phyloP scores from a whole-genome alignment of 2,888 invertebrate species.

The Noctua pronuba region DNA sequence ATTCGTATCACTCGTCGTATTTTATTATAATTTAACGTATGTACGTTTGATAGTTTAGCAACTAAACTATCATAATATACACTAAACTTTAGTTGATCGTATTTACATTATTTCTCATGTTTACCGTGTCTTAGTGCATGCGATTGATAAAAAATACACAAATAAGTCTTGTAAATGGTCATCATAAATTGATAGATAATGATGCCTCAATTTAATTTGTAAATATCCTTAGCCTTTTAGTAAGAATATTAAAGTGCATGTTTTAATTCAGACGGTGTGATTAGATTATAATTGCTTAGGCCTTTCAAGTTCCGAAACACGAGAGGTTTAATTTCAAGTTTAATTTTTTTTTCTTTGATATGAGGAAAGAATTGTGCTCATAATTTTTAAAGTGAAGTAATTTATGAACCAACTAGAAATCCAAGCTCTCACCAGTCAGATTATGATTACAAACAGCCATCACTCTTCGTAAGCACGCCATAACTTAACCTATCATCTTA shows the following conservation, averaged over 20 bases:
- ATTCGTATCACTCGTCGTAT: slow-evolving; percentile 16
- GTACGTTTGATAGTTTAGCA: slow-evolving; percentile 23
- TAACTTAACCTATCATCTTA: slow-evolving; percentile 51
- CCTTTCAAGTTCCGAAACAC: neutral
- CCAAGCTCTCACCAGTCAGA: slow-evolving; percentile 17
- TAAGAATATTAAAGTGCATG: neutral
- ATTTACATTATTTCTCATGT: slow-evolving; percentile 31
- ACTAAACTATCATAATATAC: neutral
- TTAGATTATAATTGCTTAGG: neutral
- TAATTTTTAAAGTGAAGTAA: slow-evolving; percentile 6
- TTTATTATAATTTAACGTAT: slow-evolving; percentile 8
- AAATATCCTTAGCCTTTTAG: neutral
- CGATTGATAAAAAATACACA: slow-evolving; percentile 11
- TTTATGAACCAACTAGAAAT: slow-evolving; percentile 28
- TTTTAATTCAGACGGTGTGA: neutral
- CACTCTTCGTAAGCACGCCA: slow-evolving; percentile 48
- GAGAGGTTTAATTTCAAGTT: neutral
- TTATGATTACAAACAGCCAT: slow-evolving; percentile 32
- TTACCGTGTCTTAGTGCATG: neutral
- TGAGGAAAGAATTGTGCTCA: neutral
- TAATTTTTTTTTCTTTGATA: neutral
- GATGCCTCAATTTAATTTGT: slow-evolving; percentile 6
- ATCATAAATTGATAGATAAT: slow-evolving; percentile 33
- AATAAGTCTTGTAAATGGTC: neutral
- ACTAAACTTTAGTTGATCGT: slow-evolving; percentile 19